A percentile compares a stretch with the other conserved stretches of the same genome.
phyloP scores from a whole-genome alignment of 2,888 invertebrate genomes.

The Thumatha senex region DNA sequence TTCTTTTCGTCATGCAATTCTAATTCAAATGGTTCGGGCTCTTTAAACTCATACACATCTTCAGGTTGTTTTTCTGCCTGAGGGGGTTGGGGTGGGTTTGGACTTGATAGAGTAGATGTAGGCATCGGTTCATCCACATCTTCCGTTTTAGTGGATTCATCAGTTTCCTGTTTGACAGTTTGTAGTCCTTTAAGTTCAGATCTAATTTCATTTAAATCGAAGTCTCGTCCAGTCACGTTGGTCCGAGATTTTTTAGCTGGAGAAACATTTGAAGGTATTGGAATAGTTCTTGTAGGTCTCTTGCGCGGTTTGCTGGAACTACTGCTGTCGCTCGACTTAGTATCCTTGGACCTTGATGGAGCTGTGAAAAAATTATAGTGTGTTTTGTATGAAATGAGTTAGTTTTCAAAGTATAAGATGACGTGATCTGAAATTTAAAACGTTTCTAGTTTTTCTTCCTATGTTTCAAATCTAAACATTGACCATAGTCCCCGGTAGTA shows the following conservation, averaged over 20 bases:
- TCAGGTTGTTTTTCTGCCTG: slow-evolving; percentile 72
- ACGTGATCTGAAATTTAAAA: too few relatives aligned
- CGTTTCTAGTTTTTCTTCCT: too few relatives aligned
- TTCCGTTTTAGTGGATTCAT: slow-evolving; percentile 61
- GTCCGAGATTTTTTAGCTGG: slow-evolving; percentile 68
- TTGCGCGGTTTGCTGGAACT: slow-evolving; percentile 72
- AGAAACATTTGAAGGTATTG: slow-evolving; percentile 60
- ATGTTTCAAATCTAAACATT: too few relatives aligned
- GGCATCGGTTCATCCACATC: slow-evolving; percentile 44
- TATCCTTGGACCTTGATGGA: slow-evolving; percentile 64
- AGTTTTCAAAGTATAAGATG: too few relatives aligned
- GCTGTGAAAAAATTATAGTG: slow-evolving; percentile 38
- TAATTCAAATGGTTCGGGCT: slow-evolving; percentile 94
- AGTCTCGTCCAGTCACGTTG: slow-evolving; percentile 83
- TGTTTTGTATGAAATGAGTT: too few relatives aligned
- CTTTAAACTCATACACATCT: slow-evolving; percentile 95
- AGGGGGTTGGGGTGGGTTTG: slow-evolving; percentile 45
- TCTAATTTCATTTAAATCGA: slow-evolving; percentile 92
- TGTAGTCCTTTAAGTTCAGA: slow-evolving; percentile 92
- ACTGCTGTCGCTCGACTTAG: slow-evolving; percentile 71
- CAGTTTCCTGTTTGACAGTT: slow-evolving; percentile 76
- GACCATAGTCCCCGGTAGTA: too few relatives aligned
- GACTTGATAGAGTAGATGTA: slow-evolving; percentile 34
- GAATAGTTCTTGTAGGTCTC: slow-evolving; percentile 61
- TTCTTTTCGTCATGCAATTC: slow-evolving; percentile 86